These are phyloP conservation scores for Stenotaenia linearis DNA, from an alignment of 2,888 invertebrate genomes.

Conservation along the genomic window DNA sequence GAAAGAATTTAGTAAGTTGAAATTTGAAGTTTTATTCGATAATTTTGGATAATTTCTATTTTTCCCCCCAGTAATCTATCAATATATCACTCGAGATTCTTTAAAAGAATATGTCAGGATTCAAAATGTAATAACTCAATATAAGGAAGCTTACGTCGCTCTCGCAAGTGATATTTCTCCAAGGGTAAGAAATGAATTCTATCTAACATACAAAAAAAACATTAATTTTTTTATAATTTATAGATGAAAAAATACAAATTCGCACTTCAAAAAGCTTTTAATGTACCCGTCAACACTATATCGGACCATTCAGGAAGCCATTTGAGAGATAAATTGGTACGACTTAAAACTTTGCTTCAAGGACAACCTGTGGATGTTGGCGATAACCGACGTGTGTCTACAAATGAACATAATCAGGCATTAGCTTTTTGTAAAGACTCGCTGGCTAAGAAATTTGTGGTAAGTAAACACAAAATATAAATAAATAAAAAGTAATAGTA, in stretches of 20 bases:
- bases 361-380: slow-evolving; percentile 63
- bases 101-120: neutral
- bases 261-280: slow-evolving; percentile 71
- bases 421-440: slow-evolving; percentile 60
- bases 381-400: slow-evolving; percentile 53
- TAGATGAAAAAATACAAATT: slow-evolving; percentile 68
- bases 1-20: neutral
- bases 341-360: slow-evolving; percentile 62
- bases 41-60: neutral
- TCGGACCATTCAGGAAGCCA: slow-evolving; percentile 69
- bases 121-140: neutral
- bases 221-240: neutral
- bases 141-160: neutral
- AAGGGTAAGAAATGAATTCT: neutral
- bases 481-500: neutral
- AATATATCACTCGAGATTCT: neutral
- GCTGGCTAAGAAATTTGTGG: slow-evolving; percentile 68
- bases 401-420: slow-evolving; percentile 68
- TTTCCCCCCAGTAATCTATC: neutral
- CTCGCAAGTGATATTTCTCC: neutral
- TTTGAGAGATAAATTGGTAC: slow-evolving; percentile 67
- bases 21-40: neutral
- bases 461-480: slow-evolving; percentile 44
- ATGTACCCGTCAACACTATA: slow-evolving; percentile 79
- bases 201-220: neutral